Evolutionary conservation across 2,888 invertebrate species (phyloP).

Genomic region (Thumatha senex): DNA sequence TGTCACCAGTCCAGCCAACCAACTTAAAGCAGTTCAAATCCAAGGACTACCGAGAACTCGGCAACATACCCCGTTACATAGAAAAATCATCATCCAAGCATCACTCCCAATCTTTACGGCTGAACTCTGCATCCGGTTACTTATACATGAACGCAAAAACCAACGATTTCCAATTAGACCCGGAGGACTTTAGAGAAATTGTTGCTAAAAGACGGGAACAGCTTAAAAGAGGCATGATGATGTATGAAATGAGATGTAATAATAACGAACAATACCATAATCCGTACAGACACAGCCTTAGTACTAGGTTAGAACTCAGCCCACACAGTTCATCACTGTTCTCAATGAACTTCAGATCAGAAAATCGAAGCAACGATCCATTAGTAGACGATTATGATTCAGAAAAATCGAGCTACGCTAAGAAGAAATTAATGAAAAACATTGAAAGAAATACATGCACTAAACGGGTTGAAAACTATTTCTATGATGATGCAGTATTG

Average conservation of each 20-base stretch:
- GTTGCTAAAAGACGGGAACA: conserved; percentile 74
- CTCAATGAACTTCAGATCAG: conserved; percentile 67
- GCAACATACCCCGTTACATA: conserved; percentile 68
- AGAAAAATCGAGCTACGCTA: conserved; percentile 75
- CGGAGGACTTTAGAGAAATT: conserved; percentile 75
- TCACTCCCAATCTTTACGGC: conserved; percentile 68
- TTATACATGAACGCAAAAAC: conserved; percentile 78
- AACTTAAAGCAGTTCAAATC: conserved; percentile 68
- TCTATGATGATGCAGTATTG: conserved; percentile 76
- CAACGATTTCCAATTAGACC: conserved; percentile 76
- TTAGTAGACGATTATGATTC: conserved; percentile 77
- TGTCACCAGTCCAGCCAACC: conserved; percentile 72
- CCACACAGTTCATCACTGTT: conserved; percentile 69
- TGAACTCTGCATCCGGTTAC: conserved; percentile 78
- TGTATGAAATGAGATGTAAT: conserved; percentile 63
- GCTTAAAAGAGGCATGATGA: conserved; percentile 68
- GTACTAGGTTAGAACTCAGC: conserved; percentile 54
- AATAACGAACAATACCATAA: conserved; percentile 61
- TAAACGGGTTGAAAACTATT: conserved; percentile 66
- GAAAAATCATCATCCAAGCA: conserved; percentile 69
- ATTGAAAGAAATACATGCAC: conserved; percentile 70
- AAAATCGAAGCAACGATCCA: conserved; percentile 73
- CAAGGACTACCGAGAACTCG: conserved; percentile 61
- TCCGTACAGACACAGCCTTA: conserved; percentile 59
- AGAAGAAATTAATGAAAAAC: conserved; percentile 73